phyloP scores from a whole-genome alignment of 2,888 invertebrate genomes.

The Koerneria pararmatus region DNA sequence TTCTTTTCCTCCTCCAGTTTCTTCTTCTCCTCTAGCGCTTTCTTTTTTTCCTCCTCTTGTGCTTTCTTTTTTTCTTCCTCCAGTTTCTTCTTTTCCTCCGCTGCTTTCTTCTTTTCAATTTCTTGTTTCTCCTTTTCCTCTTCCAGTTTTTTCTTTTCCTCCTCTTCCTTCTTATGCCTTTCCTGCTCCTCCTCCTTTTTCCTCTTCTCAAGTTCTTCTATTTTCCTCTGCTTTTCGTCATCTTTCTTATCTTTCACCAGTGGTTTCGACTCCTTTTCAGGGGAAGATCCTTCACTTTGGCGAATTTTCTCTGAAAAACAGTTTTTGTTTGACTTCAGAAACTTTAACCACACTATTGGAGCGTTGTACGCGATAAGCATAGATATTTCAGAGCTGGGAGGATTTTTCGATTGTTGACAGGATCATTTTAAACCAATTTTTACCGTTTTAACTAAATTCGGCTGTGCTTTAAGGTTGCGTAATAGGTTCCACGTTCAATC shows the following conservation, averaged over 20 bases:
- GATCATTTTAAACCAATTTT: too few species aligned
- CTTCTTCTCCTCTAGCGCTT: constrained; percentile 14
- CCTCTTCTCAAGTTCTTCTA: neutral
- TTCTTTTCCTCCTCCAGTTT: constrained; percentile 14
- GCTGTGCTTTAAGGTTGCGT: too few species aligned
- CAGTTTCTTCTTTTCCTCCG: neutral
- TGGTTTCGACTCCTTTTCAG: neutral
- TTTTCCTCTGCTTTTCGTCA: neutral
- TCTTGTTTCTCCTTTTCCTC: neutral
- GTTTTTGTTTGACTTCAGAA: neutral
- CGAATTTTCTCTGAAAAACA: constrained; percentile 18
- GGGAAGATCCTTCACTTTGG: constrained; percentile 12
- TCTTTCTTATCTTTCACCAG: neutral
- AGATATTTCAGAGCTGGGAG: too few species aligned
- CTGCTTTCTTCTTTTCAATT: neutral
- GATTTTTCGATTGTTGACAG: too few species aligned
- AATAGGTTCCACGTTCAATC: too few species aligned
- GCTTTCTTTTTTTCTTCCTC: neutral
- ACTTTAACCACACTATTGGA: neutral
- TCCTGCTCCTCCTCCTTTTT: neutral
- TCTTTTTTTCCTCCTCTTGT: neutral
- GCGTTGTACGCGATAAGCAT: neutral
- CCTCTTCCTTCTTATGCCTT: neutral
- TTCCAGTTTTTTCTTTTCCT: neutral
- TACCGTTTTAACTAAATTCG: too few species aligned